Evolutionary conservation across 1,140 invertebrate species (phyloP).

Genomic region (Drosophila asahinai): DNA sequence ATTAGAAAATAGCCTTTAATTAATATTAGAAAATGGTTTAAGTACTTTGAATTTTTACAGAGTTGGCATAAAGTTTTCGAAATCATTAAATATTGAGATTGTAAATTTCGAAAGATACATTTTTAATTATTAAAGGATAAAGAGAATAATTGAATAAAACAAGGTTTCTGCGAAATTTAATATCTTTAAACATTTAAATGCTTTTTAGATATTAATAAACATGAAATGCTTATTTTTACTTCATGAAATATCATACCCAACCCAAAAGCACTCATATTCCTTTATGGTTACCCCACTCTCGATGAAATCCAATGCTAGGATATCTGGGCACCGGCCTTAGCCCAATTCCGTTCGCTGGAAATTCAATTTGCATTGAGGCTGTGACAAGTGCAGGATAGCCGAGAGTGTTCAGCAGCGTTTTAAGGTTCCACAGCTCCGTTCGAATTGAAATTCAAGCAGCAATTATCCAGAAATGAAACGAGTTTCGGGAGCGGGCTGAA

Average conservation of each 20-base stretch:
- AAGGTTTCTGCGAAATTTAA: neutral
- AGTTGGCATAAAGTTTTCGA: too few species aligned
- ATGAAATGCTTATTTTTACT: neutral
- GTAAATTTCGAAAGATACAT: neutral
- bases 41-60: too few species aligned
- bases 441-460: slow-evolving; percentile 83
- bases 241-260: neutral
- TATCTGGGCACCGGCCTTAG: slow-evolving; percentile 15
- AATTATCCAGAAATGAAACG: slow-evolving; percentile 73
- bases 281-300: neutral
- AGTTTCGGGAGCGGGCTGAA: slow-evolving; percentile 25
- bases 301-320: slow-evolving; percentile 16
- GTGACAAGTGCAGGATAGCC: slow-evolving; percentile 50
- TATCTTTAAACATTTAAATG: too few species aligned
- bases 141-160: neutral
- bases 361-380: slow-evolving; percentile 51
- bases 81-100: too few species aligned
- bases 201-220: too few species aligned
- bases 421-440: slow-evolving; percentile 39
- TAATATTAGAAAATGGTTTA: too few species aligned
- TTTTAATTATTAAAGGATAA: too few species aligned
- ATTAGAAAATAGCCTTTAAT: too few species aligned
- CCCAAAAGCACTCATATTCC: too few species aligned
- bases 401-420: slow-evolving; percentile 28
- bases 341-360: slow-evolving; percentile 34